Evolutionary conservation across 2,888 invertebrate genomes (phyloP), one percentile per base, ranked within the genome.

Genomic region (Serripes groenlandicus): DNA sequence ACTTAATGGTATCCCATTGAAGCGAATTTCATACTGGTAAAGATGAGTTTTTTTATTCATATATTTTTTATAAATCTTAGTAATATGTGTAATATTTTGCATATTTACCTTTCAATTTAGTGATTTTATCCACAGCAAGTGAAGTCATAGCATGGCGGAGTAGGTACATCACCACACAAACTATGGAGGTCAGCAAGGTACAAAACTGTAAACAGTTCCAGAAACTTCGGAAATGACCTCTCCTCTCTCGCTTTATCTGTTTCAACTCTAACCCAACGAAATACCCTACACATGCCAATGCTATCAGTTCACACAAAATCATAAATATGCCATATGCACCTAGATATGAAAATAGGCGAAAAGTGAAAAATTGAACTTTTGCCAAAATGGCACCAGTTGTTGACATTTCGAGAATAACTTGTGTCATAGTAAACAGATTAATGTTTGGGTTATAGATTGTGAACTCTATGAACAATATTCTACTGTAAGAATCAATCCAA

Each of bases 371-470:
- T 23, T 88, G 74, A 9, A 84, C 73, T 21, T 87, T 75, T 5
- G 85, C 78, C 7, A 88, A 42, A 26, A 89, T 72, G 35, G 79
- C 64, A 1, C 90, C 89, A 1, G 88, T 85, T 0, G 88, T 81
- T 9, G 88, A 87, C 58, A 89, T 81, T 75, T 92, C 92, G 35
- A 91, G 88, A n/a, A 88, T 81, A 18, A 88, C 86, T 26, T 87
- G 85, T 42, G 87, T 85, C 64, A 87, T 85, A 11, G 88, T 83
- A 75, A 92, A 92, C 73, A 91, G 69, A 75, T 92, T 92, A 32
- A 89, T 87, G 68, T 91, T 90, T 1, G 91, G 89, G 62, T 91
- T 91, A 69, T 92, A 92, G 3, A 91, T 76, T 1, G 90, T 89
- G 68, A 91, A 88, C 77, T 91, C 91, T 7, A 92, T 78, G 72